These are phyloP conservation scores for Philantomba maxwellii DNA, from an alignment of 2,113 vertebrate species.

Conservation along the genomic window DNA sequence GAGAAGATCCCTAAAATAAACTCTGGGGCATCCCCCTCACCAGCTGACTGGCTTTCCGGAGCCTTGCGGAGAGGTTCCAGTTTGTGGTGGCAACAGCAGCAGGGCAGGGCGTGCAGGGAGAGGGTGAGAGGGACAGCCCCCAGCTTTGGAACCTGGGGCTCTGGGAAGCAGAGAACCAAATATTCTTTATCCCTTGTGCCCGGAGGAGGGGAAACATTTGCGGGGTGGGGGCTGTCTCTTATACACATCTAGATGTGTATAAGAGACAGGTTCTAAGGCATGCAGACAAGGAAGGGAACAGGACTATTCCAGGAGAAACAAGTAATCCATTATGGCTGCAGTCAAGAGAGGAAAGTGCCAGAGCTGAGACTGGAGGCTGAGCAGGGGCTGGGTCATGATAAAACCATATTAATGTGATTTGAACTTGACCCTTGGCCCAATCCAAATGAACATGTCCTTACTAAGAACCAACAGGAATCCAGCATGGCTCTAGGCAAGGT, in stretches of 20 bases:
- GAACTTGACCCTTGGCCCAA: not conserved
- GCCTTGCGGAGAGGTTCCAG: not conserved
- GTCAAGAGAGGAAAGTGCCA: not conserved
- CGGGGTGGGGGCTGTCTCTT: too few species aligned
- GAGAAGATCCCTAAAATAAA: constrained; percentile 57
- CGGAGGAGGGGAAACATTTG: not conserved
- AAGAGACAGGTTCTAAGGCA: not conserved
- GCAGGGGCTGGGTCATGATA: not conserved
- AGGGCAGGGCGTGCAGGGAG: not conserved
- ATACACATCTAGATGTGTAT: too few species aligned
- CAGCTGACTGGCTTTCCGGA: constrained; percentile 72
- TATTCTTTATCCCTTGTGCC: not conserved
- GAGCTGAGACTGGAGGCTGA: not conserved
- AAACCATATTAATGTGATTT: not conserved
- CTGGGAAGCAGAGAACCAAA: not conserved
- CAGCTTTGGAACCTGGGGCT: not conserved
- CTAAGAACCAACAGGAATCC: not conserved
- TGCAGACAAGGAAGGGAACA: not conserved
- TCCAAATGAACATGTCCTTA: not conserved
- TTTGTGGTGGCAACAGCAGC: not conserved
- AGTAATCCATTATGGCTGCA: not conserved
- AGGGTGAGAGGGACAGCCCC: too few species aligned
- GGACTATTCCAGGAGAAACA: not conserved
- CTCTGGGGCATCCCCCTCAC: constrained; percentile 48
- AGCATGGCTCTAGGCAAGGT: not conserved